These are phyloP conservation scores for Bubo blakistoni DNA, from an alignment of 2,113 vertebrate genomes.

Conservation along the genomic window DNA sequence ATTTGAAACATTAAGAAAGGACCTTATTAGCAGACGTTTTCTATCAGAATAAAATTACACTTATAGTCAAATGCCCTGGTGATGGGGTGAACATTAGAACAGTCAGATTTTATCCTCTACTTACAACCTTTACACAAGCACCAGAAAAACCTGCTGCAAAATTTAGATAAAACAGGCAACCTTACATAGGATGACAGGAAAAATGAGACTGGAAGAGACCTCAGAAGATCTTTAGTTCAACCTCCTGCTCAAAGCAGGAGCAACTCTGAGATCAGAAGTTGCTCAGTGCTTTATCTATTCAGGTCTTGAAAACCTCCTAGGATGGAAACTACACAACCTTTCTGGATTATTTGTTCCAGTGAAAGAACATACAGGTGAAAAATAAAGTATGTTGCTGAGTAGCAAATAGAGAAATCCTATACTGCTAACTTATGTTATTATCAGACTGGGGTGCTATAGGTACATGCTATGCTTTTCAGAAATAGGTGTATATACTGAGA, in stretches of 20 bases:
- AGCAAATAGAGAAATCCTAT: not conserved
- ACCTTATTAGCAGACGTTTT: not conserved
- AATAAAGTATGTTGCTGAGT: not conserved
- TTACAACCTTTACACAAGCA: not conserved
- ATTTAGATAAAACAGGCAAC: not conserved
- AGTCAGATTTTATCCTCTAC: not conserved
- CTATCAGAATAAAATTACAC: not conserved
- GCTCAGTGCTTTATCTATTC: not conserved
- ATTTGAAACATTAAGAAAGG: not conserved
- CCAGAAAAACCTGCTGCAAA: not conserved
- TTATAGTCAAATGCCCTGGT: not conserved
- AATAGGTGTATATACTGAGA: not conserved
- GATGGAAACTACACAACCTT: not conserved
- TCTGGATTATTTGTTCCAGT: not conserved
- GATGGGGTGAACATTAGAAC: not conserved
- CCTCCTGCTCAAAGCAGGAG: not conserved
- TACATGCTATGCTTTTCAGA: not conserved
- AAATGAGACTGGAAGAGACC: not conserved
- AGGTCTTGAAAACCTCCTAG: not conserved
- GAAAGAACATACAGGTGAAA: not conserved
- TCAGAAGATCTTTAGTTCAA: not conserved
- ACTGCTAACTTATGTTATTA: not conserved
- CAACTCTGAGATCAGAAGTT: not conserved
- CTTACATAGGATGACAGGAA: not conserved
- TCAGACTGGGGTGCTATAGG: not conserved